phyloP scores from a whole-genome alignment of 2,888 invertebrate species.

The Mimas tiliae region DNA sequence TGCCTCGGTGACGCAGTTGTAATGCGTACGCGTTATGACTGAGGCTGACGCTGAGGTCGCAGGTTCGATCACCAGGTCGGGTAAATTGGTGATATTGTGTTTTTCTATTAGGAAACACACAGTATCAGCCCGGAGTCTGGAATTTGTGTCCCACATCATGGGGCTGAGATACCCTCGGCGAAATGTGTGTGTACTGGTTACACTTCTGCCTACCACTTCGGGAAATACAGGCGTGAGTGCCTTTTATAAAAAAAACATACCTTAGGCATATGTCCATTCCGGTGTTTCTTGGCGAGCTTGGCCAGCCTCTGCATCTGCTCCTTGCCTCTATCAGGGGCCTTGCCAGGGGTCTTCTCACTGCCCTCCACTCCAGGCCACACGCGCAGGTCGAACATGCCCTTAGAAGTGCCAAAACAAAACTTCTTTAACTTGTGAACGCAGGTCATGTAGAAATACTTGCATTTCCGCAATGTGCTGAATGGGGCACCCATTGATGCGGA shows the following conservation, averaged over 20 bases:
- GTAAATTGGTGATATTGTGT: too few relatives aligned
- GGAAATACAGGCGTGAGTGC: too few relatives aligned
- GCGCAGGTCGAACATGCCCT: constrained; percentile 94
- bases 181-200: too few relatives aligned
- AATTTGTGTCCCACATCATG: too few relatives aligned
- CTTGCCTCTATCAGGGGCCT: constrained; percentile 91
- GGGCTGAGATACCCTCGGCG: too few relatives aligned
- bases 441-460: constrained; percentile 50
- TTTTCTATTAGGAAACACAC: too few relatives aligned
- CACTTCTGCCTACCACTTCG: too few relatives aligned
- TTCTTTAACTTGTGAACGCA: constrained; percentile 50
- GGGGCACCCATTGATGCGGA: constrained; percentile 55
- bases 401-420: constrained; percentile 49
- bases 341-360: constrained; percentile 91
- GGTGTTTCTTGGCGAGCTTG: constrained; percentile 96
- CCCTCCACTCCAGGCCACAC: constrained; percentile 97
- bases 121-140: too few relatives aligned
- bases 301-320: constrained; percentile 95
- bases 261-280: constrained; percentile 97
- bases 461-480: constrained; percentile 48
- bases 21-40: too few relatives aligned
- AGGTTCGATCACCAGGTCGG: too few relatives aligned
- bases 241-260: constrained; percentile 63
- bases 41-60: too few relatives aligned
- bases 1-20: too few relatives aligned